A percentile compares a stretch with the other conserved stretches of the same genome.
Conservation (phyloP, 2,113 vertebrate genomes). For the Perca schrenkii region DNA sequence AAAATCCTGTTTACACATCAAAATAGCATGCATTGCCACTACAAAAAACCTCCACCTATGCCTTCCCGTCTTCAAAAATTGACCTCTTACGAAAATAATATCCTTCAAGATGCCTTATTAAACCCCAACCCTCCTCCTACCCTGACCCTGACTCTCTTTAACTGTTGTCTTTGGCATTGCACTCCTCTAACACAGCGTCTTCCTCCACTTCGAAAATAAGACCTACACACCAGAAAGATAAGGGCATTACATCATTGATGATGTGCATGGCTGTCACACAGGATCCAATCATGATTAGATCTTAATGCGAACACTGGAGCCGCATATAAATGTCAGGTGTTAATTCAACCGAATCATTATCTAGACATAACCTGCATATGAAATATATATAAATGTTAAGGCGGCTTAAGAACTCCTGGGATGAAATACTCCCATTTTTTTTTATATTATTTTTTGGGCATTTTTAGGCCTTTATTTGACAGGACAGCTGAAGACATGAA, state of each 20-base stretch:
- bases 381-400: no score
- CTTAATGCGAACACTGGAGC: neutral
- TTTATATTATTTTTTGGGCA: no score
- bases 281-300: neutral
- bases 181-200: neutral
- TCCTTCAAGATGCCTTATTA: no score
- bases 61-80: no score
- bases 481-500: no score
- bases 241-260: neutral
- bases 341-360: neutral
- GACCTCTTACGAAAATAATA: no score
- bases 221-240: neutral
- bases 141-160: neutral
- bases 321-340: neutral
- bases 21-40: neutral
- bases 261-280: neutral
- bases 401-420: no score
- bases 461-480: no score
- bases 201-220: conserved; percentile 2
- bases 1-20: neutral
- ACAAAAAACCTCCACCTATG: neutral
- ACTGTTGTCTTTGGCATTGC: conserved; percentile 3
- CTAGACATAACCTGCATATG: no score
- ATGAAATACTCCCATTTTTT: no score
- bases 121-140: no score